These are phyloP conservation scores for Vulpes lagopus DNA, from an alignment of 2,113 vertebrate species.

Conservation along the genomic window DNA sequence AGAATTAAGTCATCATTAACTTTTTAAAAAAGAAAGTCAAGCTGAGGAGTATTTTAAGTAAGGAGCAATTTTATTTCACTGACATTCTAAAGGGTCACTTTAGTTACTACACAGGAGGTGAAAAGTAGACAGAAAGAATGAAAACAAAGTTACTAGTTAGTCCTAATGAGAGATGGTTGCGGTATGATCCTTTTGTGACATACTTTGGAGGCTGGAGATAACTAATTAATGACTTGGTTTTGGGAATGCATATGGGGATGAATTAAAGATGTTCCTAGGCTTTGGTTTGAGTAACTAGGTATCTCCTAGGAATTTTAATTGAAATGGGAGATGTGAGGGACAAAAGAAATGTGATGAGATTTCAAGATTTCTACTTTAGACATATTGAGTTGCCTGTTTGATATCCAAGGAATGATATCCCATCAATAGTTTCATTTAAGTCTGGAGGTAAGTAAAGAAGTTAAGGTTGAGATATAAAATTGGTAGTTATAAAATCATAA, in stretches of 20 bases:
- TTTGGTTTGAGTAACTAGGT: neutral
- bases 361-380: neutral
- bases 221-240: neutral
- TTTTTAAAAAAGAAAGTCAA: neutral
- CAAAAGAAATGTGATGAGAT: neutral
- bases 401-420: neutral
- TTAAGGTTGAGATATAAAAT: neutral
- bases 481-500: neutral
- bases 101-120: neutral
- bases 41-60: neutral
- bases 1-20: neutral
- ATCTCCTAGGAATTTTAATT: neutral
- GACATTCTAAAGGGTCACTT: neutral
- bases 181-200: neutral
- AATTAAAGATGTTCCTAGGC: neutral
- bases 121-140: neutral
- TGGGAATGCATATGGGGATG: neutral
- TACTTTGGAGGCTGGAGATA: neutral
- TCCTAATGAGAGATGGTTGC: neutral
- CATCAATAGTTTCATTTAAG: neutral
- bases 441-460: neutral
- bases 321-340: neutral
- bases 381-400: neutral
- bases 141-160: neutral
- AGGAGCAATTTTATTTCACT: neutral